These are phyloP conservation scores for Hemistola chrysoprasaria DNA, from an alignment of 2,888 invertebrate genomes.

Conservation along the genomic window DNA sequence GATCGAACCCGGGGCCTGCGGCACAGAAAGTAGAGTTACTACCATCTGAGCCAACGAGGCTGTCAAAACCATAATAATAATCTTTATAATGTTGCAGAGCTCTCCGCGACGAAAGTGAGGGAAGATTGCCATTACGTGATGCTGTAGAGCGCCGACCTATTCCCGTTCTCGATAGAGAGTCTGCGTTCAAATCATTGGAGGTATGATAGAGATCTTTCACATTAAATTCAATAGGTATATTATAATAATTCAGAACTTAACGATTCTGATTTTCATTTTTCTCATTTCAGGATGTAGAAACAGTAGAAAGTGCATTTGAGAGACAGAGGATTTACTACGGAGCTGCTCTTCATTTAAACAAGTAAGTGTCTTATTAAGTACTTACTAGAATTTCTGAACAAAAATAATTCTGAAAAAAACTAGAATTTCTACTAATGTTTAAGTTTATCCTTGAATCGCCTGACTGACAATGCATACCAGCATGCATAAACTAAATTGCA, in stretches of 20 bases:
- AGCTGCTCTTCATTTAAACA: slow-evolving; percentile 69
- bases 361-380: too few species aligned
- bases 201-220: slow-evolving; percentile 26
- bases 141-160: slow-evolving; percentile 85
- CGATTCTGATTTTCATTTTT: neutral
- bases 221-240: too few species aligned
- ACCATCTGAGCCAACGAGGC: too few species aligned
- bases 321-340: slow-evolving; percentile 62
- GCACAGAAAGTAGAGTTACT: too few species aligned
- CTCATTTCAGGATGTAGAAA: slow-evolving; percentile 50
- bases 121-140: slow-evolving; percentile 85
- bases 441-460: too few species aligned
- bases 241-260: neutral
- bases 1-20: too few species aligned
- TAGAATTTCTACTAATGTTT: too few species aligned
- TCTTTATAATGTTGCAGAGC: slow-evolving; percentile 36
- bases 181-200: slow-evolving; percentile 51
- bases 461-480: too few species aligned
- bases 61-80: too few species aligned
- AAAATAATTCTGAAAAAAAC: too few species aligned
- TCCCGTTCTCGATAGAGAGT: slow-evolving; percentile 50
- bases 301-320: slow-evolving; percentile 32
- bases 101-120: slow-evolving; percentile 65
- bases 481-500: too few species aligned
- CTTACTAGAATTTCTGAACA: too few species aligned